Base-by-base conservation (phyloP, 2,113 vertebrate genomes). In the Syrrhaptes paradoxus region DNA sequence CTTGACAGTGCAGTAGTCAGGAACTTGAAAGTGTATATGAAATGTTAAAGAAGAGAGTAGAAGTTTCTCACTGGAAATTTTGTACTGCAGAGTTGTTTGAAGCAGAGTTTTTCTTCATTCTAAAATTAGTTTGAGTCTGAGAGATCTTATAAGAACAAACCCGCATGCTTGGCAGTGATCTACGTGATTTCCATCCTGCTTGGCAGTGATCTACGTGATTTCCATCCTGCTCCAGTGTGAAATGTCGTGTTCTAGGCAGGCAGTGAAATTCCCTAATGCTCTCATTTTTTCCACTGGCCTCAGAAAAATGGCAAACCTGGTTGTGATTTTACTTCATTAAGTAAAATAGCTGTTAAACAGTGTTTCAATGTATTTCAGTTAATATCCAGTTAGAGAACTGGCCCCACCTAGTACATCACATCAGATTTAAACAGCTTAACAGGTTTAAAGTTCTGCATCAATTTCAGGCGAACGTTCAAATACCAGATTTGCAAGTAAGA, bases 271-370 rank as follows among this genome's bases (percentile, higher is more conserved):
- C 72, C 54, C 48, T 92, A 91, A 96, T 12, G 36, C 58, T 78
- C 46, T 87, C 65, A 86, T 67, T 95, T 97, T 96, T 95, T 97
- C 83, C 62, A 3, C 59, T 82, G 65, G 84, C 89, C 28, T 67
- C 61, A 66, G 72, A 90, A 87, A 96, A 92, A 95, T 94, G 70
- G 79, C 81, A 90, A 91, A 91, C 73, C 62, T 96, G 72, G 88
- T 95, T 91, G 94, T 52, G 87, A 96, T 96, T 95, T 93, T 95
- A 95, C 85, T 91, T 95, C 81, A 45, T 92, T 91, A 94, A 96
- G 94, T 87, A 92, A 83, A 82, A 81, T 93, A 89, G 88, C 89
- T 97, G 92, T 92, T 94, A 97, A 95, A 71, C 38, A 63, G 45
- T 48, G 45, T 79, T 96, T 95, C 75, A 85, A 36, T 91, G 38